phyloP scores from a whole-genome alignment of 2,797 vertebrate genomes.

The Eidolon dupreanum region DNA sequence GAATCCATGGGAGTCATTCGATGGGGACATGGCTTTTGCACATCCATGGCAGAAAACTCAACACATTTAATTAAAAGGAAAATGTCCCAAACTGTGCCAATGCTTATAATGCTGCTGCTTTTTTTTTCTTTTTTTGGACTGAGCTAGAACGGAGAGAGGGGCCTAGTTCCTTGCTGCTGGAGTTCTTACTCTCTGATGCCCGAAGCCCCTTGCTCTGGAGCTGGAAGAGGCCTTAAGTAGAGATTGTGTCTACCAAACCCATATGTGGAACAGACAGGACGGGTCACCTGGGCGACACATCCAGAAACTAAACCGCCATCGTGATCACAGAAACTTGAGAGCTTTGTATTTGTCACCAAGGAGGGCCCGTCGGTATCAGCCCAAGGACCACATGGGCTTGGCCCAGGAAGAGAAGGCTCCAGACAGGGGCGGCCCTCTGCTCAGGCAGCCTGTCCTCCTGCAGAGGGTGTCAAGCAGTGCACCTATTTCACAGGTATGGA shows the following conservation, averaged over 20 bases:
- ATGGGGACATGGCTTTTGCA: constrained; percentile 52
- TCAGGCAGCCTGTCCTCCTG: background rate
- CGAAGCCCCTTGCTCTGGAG: background rate
- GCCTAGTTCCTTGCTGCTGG: background rate
- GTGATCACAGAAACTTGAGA: constrained; percentile 47
- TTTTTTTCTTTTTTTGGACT: background rate
- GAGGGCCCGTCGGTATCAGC: background rate
- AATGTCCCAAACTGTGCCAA: background rate
- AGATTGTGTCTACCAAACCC: background rate
- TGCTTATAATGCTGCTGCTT: background rate
- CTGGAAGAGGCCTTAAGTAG: background rate
- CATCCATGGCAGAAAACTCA: constrained; percentile 35
- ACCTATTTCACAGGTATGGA: constrained; percentile 20
- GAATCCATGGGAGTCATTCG: constrained; percentile 40
- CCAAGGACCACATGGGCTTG: background rate
- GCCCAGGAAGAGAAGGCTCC: constrained; percentile 48
- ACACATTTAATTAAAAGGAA: constrained; percentile 53
- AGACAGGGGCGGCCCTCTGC: constrained; percentile 30
- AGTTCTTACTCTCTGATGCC: background rate
- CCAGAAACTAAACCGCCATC: background rate
- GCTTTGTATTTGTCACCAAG: constrained; percentile 64
- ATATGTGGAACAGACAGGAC: background rate
- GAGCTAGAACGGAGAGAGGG: constrained; percentile 4
- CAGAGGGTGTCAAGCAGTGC: constrained; percentile 21
- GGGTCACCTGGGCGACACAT: constrained; percentile 1